Conservation (phyloP, 2,888 invertebrate genomes). For the Orchesellides sinensis region DNA sequence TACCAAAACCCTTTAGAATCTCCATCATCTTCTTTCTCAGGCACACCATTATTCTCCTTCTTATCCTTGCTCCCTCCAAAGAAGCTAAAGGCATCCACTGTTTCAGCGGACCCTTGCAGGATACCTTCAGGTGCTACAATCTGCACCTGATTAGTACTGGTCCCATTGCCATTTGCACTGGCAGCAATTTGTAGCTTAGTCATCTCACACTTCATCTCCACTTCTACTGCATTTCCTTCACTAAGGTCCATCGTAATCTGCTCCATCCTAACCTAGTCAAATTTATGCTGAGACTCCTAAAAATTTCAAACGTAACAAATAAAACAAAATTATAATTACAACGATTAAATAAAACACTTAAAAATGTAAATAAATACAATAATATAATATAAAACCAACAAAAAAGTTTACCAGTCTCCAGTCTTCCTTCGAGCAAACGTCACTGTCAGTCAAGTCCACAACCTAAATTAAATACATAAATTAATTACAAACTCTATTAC, state of each 20-base stretch:
- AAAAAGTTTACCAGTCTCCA: too few relatives aligned
- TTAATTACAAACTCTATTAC: too few relatives aligned
- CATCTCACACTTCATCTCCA: constrained; percentile 34
- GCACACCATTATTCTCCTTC: constrained; percentile 21
- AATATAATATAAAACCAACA: too few relatives aligned
- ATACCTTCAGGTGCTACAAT: background rate
- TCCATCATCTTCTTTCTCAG: constrained; percentile 52
- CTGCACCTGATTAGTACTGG: background rate
- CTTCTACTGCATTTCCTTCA: constrained; percentile 26
- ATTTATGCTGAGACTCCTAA: too few relatives aligned
- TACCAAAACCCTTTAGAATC: constrained; percentile 69
- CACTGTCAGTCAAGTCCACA: too few relatives aligned
- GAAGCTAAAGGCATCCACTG: constrained; percentile 64
- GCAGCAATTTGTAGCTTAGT: constrained; percentile 30
- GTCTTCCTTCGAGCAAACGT: too few relatives aligned
- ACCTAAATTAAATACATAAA: too few relatives aligned
- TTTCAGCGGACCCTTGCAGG: constrained; percentile 10
- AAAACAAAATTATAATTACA: too few relatives aligned
- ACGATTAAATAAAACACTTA: too few relatives aligned
- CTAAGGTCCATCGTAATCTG: constrained; percentile 34
- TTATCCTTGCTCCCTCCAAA: constrained; percentile 58
- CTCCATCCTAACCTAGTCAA: too few relatives aligned
- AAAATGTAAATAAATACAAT: too few relatives aligned
- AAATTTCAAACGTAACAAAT: too few relatives aligned
- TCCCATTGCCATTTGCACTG: constrained; percentile 36